Base-by-base conservation (phyloP, 2,888 invertebrate genomes). In the Cephalotes varians region DNA sequence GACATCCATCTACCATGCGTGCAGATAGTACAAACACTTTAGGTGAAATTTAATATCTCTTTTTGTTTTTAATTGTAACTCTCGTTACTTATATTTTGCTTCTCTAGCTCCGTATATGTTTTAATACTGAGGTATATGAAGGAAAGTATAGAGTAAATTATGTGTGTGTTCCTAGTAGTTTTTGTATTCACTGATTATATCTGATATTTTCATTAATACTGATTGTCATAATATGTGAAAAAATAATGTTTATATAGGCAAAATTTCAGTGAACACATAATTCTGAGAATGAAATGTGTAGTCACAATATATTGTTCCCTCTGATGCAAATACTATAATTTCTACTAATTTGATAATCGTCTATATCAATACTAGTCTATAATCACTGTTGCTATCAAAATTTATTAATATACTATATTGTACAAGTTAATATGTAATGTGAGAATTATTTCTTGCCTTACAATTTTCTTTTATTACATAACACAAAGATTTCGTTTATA, bases 41-140 rank as follows among this genome's bases (percentile, higher is more conserved):
- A 90, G 92, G 91, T 90, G 93, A 92, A 90, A 87, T 93, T 93
- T 91, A 94, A 94, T 93, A 94, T 93, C 93, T 93, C 92, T 91
- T 89, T 93, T 92, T 84, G 73, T 88, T 88, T 90, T 81, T 88
- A 60, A 60, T 72, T 80, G 79, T 83, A 54, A 83, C 44, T 62
- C 60, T 74, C 40, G 37, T 51, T 60, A 62, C 49, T 80, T 74
- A 56, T 49, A 58, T 73, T 74, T 80, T 73, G 40, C 54, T 65
- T 60, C 40, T 56, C 21, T 69, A 15, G 28, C 56, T 79, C 65
- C 83, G 40, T 79, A 85, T 72, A 44, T 47, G 18, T 80, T 79
- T 81, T 62, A 76, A 73, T 72, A 62, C 60, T 76, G 49, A 67
- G 58, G 21, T 79, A 81, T 80, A 74, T 76, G 54, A 58, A 74